Percentiles rank a stretch among this genome's conserved stretches.
phyloP scores from a whole-genome alignment of 2,797 vertebrate species.

The Nannoperca australis region DNA sequence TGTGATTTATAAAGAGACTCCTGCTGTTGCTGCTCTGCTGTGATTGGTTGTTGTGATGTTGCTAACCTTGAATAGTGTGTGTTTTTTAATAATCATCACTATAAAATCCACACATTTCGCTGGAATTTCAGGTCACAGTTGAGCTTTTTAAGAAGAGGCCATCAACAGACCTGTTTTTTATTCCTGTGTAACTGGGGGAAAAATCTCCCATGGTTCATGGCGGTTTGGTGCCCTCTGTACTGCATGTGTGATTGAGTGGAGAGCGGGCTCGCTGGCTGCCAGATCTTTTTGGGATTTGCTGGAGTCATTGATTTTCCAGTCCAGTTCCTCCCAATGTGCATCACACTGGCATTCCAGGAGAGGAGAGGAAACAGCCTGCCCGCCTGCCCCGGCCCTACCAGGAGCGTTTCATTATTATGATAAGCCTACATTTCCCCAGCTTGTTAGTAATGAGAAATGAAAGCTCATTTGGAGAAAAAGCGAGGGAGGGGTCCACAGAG shows the following conservation, averaged over 20 bases:
- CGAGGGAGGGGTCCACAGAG: slow-evolving; percentile 19
- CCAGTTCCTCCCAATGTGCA: slow-evolving; percentile 77
- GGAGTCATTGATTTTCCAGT: slow-evolving; percentile 80
- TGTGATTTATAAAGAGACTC: too few species aligned
- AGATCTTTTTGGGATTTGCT: slow-evolving; percentile 67
- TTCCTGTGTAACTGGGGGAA: not conserved
- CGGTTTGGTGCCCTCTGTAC: slow-evolving; percentile 10
- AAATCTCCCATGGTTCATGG: slow-evolving; percentile 2
- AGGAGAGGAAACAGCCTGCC: slow-evolving; percentile 58
- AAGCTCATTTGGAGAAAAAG: slow-evolving; percentile 56
- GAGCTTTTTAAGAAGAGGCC: not conserved
- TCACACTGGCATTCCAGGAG: slow-evolving; percentile 72
- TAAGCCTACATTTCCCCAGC: slow-evolving; percentile 36
- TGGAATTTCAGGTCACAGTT: not conserved
- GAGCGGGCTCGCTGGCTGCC: slow-evolving; percentile 54
- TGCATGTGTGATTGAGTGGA: slow-evolving; percentile 37
- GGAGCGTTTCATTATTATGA: slow-evolving; percentile 56
- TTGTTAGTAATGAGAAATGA: slow-evolving; percentile 57
- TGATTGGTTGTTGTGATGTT: too few species aligned
- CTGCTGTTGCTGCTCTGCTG: too few species aligned
- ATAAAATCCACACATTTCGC: not conserved
- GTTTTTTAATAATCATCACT: not conserved
- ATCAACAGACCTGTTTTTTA: slow-evolving; percentile 1
- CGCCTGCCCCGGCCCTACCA: slow-evolving; percentile 31
- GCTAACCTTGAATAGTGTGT: not conserved